phyloP scores from a whole-genome alignment of 2,888 invertebrate genomes.

The Taphrorychus bicolor region DNA sequence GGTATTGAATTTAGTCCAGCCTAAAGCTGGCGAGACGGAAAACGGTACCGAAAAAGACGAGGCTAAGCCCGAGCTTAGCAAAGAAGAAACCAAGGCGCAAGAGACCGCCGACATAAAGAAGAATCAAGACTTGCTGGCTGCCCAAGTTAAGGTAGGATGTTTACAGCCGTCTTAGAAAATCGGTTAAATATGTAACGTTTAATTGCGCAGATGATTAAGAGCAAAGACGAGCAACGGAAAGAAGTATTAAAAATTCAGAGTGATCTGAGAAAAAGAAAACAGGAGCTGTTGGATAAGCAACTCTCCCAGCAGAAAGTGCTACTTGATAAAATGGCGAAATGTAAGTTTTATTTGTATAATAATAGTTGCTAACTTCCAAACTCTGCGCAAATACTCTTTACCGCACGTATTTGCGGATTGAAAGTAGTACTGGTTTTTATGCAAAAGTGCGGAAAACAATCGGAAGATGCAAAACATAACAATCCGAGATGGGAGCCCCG shows the following conservation, averaged over 20 bases:
- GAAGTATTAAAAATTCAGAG: slow-evolving; percentile 79
- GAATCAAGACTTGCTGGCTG: slow-evolving; percentile 65
- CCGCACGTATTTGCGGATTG: too few species aligned
- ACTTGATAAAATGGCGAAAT: slow-evolving; percentile 81
- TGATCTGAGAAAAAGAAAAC: slow-evolving; percentile 84
- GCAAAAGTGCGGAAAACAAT: too few species aligned
- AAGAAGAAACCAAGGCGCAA: slow-evolving; percentile 56
- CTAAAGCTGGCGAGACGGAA: slow-evolving; percentile 52
- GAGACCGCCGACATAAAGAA: slow-evolving; percentile 62
- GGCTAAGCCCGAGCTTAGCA: slow-evolving; percentile 36
- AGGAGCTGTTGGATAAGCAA: slow-evolving; percentile 86
- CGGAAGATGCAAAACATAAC: too few species aligned
- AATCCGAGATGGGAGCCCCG: too few species aligned
- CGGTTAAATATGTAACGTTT: too few species aligned
- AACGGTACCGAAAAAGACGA: slow-evolving; percentile 43
- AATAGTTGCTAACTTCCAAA: background rate
- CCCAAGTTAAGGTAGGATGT: slow-evolving; percentile 69
- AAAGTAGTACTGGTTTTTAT: too few species aligned
- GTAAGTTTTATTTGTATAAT: too few species aligned
- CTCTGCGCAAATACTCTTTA: too few species aligned
- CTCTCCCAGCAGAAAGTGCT: slow-evolving; percentile 86
- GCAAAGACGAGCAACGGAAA: slow-evolving; percentile 77
- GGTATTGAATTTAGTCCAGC: slow-evolving; percentile 59
- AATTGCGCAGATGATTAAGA: slow-evolving; percentile 73
- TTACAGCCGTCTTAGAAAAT: too few species aligned